A percentile compares a stretch with the other conserved stretches of the same genome.
These are phyloP conservation scores for Apis dorsata DNA, from an alignment of 1,140 invertebrate species.

Conservation along the genomic window DNA sequence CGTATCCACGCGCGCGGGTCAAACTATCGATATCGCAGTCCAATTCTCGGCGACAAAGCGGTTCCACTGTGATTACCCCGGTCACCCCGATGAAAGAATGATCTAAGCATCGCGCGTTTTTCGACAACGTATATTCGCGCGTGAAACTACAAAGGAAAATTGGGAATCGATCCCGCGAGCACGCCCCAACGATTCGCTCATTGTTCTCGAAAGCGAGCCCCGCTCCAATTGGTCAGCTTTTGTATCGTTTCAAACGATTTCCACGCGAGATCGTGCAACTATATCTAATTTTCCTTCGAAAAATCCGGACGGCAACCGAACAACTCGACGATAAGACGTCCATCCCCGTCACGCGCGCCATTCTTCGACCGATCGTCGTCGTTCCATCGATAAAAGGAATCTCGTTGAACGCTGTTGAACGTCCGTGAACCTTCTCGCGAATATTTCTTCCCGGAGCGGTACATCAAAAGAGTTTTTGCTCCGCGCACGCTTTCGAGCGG, in stretches of 20 bases:
- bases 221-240: conserved; percentile 7
- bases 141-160: conserved; percentile 12
- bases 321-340: not conserved
- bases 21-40: not conserved
- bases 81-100: conserved; percentile 1
- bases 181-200: not conserved
- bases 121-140: not conserved
- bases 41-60: conserved; percentile 14
- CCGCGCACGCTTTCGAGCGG: conserved; percentile 1
- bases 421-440: conserved; percentile 5
- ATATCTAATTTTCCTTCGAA: conserved; percentile 14
- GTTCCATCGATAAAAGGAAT: not conserved
- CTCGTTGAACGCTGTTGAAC: not conserved
- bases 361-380: not conserved
- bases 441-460: conserved; percentile 24
- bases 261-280: not conserved
- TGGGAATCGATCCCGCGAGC: not conserved
- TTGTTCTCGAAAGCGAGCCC: not conserved
- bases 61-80: not conserved
- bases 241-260: conserved; percentile 1
- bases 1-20: too few relatives aligned
- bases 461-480: conserved; percentile 36
- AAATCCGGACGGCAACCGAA: not conserved
- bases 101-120: not conserved
- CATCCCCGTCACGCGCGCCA: too few relatives aligned